These are phyloP conservation scores for Telmatherina bonti DNA, from an alignment of 2,797 vertebrate genomes.

Conservation along the genomic window DNA sequence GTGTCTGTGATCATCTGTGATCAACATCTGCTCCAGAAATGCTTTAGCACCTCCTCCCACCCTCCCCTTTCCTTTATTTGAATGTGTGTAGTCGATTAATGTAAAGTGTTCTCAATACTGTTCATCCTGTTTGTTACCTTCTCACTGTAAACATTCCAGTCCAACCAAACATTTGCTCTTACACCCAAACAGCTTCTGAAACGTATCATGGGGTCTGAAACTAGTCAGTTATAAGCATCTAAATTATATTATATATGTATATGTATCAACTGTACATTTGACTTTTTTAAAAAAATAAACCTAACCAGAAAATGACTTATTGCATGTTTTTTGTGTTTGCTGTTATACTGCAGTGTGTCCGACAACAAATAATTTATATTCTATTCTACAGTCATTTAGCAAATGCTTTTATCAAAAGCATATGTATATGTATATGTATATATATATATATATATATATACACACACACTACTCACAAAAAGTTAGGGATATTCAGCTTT, in stretches of 20 bases:
- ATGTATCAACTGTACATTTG: slow-evolving; percentile 81
- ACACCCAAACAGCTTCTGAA: slow-evolving; percentile 64
- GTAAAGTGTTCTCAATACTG: slow-evolving; percentile 82
- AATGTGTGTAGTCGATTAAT: slow-evolving; percentile 72
- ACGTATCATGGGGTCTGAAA: slow-evolving; percentile 63
- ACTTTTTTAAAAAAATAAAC: slow-evolving; percentile 83
- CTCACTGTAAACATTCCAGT: slow-evolving; percentile 84
- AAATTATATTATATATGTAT: slow-evolving; percentile 79
- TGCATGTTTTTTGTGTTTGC: neutral
- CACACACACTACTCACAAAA: too few species aligned
- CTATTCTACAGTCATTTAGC: too few species aligned
- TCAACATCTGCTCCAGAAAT: slow-evolving; percentile 20
- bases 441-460: too few species aligned
- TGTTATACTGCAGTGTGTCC: neutral
- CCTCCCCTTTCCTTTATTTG: slow-evolving; percentile 15
- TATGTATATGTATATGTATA: too few species aligned
- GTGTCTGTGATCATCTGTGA: slow-evolving; percentile 39
- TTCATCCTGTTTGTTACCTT: slow-evolving; percentile 74
- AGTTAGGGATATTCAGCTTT: too few species aligned
- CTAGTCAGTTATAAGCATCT: slow-evolving; percentile 74
- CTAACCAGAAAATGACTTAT: slow-evolving; percentile 61
- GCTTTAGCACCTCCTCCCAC: slow-evolving; percentile 5
- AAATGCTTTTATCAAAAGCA: too few species aligned
- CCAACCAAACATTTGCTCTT: slow-evolving; percentile 34
- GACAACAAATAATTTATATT: too few species aligned